Base-by-base conservation (phyloP, 2,888 invertebrate species). In the Ochropleura leucogaster region DNA sequence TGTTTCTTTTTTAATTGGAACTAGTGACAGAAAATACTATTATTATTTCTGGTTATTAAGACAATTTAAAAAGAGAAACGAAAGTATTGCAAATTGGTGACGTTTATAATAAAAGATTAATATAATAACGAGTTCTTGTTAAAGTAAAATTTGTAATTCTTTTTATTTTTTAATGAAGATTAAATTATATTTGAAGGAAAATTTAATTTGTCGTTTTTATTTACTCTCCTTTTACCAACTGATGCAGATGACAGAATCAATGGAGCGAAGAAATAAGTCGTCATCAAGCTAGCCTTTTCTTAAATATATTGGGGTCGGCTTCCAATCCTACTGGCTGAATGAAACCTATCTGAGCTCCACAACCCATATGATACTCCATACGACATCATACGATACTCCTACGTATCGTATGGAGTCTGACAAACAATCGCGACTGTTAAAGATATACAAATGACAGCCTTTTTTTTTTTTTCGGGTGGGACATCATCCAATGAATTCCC, bases 111-210 rank as follows among this genome's bases (percentile, higher is more conserved):
- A 60, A 72, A 69, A 30, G 57, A 49, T 47, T 74, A 63, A 49
- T 44, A 30, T 44, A 46, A 49, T 30, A 49, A 1, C n/a, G 30
- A 20, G 20, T 14, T 0, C 46, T 80, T 67, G 60, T 73, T 65
- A 10, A 8, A 46, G 0, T 55, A 16, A 7, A 64, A 65, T 71
- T 69, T 72, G 18, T 55, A 71, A 51, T 51, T 64, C 6, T 18
- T 82, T 77, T 60, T 66, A 68, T 71, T 64, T 77, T 79, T 65
- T 68, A 68, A 55, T 68, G 47, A 77, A 66, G 6, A 68, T 82
- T 62, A 68, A 62, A 82, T 66, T 77, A 57, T 66, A 40, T 62
- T 82, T 70, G 16, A 60, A 64, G 12, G 8, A 60, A 71, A 82
- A 60, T 57, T 51, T 0, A 18, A 16, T 10, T 70, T 53, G 18